Evolutionary conservation across 1,140 invertebrate genomes (phyloP), one percentile per base, ranked within the genome.

Genomic region (Asbolus verrucosus): DNA sequence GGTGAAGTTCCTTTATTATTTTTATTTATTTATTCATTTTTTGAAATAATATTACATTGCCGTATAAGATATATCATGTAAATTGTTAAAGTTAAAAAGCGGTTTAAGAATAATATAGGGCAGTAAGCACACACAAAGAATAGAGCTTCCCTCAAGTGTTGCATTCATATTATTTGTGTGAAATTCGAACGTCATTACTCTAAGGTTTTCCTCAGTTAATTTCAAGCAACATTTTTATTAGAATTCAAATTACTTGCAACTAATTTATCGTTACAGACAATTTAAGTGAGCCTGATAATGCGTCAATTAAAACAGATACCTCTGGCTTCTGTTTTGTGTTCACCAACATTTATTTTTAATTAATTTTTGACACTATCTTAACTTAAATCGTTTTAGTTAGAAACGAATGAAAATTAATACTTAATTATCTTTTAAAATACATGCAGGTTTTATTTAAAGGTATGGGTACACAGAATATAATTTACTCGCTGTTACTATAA

Each of bases 361-460:
- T 54, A 54, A 24, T 54, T 54, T 54, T 54, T 54, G 46, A 54
- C 46, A 54, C 21, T 54, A 54, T 54, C 46, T 54, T 27, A 27
- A 54, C 21, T 27, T 11, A 4, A 21, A 54, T 54, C 46, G 46
- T 36, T 30, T 30, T 30, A 8, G 4, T 30, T 4, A 4, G 27
- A 30, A 8, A 46, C 15, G 6, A 46, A 46, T 18, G 41, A 46
- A 46, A 54, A 54, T 54, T 54, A 54, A 54, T 54, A 27, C 19
- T 27, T 54, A 54, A 54, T 54, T 54, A 24, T 21, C 9, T 2
- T 30, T 30, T 5, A 30, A 30, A 30, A 30, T 30, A 8, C 27
- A 30, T 30, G 27, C 27, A 30, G 27, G 27, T 30, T 8, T n/a
- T n/a, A n/a, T n/a, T n/a, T n/a, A n/a, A n/a, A n/a, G n/a, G 9